Evolutionary conservation across 2,888 invertebrate genomes (phyloP), one percentile per base, ranked within the genome.

Genomic region (Crocallis elinguaria): DNA sequence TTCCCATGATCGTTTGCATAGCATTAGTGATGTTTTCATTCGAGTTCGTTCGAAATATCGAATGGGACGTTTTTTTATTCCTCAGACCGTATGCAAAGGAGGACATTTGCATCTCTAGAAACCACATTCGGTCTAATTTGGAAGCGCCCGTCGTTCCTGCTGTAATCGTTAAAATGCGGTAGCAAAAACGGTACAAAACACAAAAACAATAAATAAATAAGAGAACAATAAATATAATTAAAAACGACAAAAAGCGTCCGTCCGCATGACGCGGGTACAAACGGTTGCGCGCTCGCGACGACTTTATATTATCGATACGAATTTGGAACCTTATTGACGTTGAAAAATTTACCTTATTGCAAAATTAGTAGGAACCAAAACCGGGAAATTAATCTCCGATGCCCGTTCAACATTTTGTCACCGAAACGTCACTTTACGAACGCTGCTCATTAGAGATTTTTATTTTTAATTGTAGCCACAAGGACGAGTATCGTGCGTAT

Each of bases 181-280:
- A 89, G 88, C 77, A 82, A 53, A 46, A 53, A 43, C 37, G 14
- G 19, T 38, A 48, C 32, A 17, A 83, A 83, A 84, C 77, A 79
- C 72, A 84, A 85, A n/a, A 84, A 85, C 85, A 86, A 87, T 86
- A 87, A 89, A 89, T 86, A 88, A 87, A 86, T 88, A 88, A 86
- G 81, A 86, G 82, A 86, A 89, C 88, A 87, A 89, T 89, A 88
- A 89, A 88, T 89, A 88, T 89, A 88, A 89, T 88, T 89, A 88
- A 88, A 85, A 84, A 83, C 84, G 83, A 88, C 84, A 88, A 90
- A 88, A 87, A 88, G 83, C 84, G 84, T 82, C 82, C 84, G 84
- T 85, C 85, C 82, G 73, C 84, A 84, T 80, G 85, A 84, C 83
- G 86, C 80, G 73, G 84, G 82, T 81, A 84, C 83, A 79, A 83